Percentiles rank a stretch among this genome's conserved stretches.
Conservation (phyloP, 2,888 invertebrate species). For the Tetheella fluctuosa region DNA sequence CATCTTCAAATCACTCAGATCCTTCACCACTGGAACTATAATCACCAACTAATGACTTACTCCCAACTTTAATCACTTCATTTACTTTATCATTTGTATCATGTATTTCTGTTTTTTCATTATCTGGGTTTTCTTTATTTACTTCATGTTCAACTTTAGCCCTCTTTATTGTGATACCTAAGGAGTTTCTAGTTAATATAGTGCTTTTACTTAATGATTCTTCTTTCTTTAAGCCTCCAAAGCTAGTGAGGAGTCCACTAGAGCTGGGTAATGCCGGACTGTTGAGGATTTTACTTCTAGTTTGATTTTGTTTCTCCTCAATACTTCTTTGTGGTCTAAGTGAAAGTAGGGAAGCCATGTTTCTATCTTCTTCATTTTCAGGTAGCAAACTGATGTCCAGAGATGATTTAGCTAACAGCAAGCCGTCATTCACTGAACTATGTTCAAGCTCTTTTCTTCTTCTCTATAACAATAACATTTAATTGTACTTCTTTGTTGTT, state of each 20-base stretch:
- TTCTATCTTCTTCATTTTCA: conserved; percentile 91
- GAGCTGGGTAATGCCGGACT: conserved; percentile 84
- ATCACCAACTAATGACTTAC: conserved; percentile 58
- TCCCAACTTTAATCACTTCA: conserved; percentile 20
- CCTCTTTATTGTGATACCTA: conserved; percentile 71
- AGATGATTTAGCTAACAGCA: conserved; percentile 89
- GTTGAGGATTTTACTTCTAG: conserved; percentile 79
- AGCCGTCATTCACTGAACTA: conserved; percentile 86
- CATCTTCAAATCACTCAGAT: conserved; percentile 45
- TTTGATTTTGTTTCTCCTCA: conserved; percentile 80
- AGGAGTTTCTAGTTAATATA: conserved; percentile 59
- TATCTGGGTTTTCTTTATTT: conserved; percentile 15
- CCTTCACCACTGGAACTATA: conserved; percentile 72
- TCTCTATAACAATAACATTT: conserved; percentile 56
- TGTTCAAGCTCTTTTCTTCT: conserved; percentile 90
- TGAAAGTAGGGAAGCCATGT: conserved; percentile 90
- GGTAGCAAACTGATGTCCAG: conserved; percentile 90
- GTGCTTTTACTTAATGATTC: conserved; percentile 73
- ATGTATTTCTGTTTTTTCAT: conserved; percentile 15
- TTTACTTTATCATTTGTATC: conserved; percentile 17
- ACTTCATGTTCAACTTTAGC: conserved; percentile 34
- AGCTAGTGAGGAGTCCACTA: conserved; percentile 72
- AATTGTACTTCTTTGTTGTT: background rate
- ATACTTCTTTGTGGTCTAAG: conserved; percentile 86
- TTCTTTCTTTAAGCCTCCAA: conserved; percentile 83